phyloP scores from a whole-genome alignment of 2,113 vertebrate genomes.

The Fulica atra region DNA sequence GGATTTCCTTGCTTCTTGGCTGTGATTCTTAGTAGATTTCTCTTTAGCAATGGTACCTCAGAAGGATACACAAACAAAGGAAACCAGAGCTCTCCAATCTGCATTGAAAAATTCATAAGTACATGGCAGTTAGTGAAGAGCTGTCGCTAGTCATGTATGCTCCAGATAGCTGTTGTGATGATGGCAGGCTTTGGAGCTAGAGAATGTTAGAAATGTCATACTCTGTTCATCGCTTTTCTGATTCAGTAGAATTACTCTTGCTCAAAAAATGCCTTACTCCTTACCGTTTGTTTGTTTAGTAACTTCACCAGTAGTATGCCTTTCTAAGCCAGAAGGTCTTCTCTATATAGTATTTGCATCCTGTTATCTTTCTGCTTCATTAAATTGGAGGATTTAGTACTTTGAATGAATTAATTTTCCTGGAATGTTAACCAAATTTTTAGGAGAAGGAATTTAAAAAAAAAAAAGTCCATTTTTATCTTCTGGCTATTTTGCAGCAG shows the following conservation, averaged over 20 bases:
- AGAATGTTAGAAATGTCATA: not conserved
- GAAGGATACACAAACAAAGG: not conserved
- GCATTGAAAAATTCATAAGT: not conserved
- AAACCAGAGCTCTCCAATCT: not conserved
- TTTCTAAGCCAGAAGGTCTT: not conserved
- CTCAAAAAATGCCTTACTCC: not conserved
- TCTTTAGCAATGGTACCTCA: not conserved
- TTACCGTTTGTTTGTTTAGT: not conserved
- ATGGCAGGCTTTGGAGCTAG: not conserved
- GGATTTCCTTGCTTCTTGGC: not conserved
- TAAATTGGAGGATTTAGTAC: not conserved
- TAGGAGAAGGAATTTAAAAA: too few species aligned
- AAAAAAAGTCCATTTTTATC: not conserved
- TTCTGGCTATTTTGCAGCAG: not conserved
- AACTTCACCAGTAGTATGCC: not conserved
- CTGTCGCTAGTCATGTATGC: not conserved
- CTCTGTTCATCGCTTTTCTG: not conserved
- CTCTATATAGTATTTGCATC: not conserved
- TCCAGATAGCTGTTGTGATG: not conserved
- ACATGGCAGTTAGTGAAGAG: not conserved
- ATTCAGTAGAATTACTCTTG: not conserved
- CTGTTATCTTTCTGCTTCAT: not conserved
- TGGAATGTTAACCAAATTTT: not conserved
- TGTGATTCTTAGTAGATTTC: not conserved
- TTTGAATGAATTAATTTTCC: not conserved